These are phyloP conservation scores for Drosophila meridiana DNA, from an alignment of 2,888 invertebrate genomes.

Conservation along the genomic window DNA sequence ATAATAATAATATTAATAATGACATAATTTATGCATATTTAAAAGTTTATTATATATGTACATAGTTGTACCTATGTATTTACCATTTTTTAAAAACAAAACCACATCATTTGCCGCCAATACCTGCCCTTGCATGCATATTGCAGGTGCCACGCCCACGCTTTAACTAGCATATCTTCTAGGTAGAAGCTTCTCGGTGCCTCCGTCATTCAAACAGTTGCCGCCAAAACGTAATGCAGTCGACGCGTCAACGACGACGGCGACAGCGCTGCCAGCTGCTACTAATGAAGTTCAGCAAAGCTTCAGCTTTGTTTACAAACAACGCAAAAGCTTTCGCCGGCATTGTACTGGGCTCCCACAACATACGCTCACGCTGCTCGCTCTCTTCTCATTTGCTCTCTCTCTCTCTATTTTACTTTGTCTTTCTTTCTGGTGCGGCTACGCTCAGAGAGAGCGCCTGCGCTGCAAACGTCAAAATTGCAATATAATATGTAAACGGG, in stretches of 20 bases:
- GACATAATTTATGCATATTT: neutral
- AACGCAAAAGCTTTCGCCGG: slow-evolving; percentile 59
- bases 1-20: neutral
- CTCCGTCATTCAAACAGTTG: slow-evolving; percentile 32
- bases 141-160: neutral
- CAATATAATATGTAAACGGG: slow-evolving; percentile 67
- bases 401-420: neutral
- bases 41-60: neutral
- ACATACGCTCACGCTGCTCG: neutral
- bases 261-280: slow-evolving; percentile 43
- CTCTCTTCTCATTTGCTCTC: neutral
- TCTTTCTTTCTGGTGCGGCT: neutral
- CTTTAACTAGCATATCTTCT: too few relatives aligned
- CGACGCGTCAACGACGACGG: neutral
- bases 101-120: neutral
- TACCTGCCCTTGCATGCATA: neutral
- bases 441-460: slow-evolving; percentile 58
- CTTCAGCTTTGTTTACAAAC: slow-evolving; percentile 69
- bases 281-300: slow-evolving; percentile 23
- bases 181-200: neutral
- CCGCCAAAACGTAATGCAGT: slow-evolving; percentile 38
- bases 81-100: neutral
- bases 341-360: slow-evolving; percentile 28
- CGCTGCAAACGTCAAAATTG: slow-evolving; percentile 75
- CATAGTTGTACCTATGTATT: neutral